Base-by-base conservation (phyloP, 2,888 invertebrate genomes). In the Drosophila helvetica region DNA sequence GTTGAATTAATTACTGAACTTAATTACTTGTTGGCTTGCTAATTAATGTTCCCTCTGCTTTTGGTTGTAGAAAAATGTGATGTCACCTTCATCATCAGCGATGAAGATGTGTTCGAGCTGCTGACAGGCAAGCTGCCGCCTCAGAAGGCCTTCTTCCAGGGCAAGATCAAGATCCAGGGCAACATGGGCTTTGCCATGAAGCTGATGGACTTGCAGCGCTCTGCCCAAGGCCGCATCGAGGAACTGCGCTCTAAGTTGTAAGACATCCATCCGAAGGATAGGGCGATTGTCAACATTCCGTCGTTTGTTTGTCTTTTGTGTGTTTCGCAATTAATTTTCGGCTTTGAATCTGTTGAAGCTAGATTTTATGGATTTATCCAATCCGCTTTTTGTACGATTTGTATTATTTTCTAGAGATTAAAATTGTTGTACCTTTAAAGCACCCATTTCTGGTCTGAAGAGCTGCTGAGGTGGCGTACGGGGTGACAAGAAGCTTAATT, bases 131-230 rank as follows among this genome's bases (percentile, higher is more conserved):
- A 97, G 92, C 93, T 99, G 69, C 98, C 98, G 91, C 97, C 97
- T 0, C 98, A 99, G 91, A 98, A 98, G 92, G 98, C 98, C 2
- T 98, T 97, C 92, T 97, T 97, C 94, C 97, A 98, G 92, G 99
- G 99, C 17, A 99, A 99, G 92, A 95, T 98, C 64, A 99, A 98
- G 93, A 96, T 99, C 68, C 96, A 98, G 91, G 99, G 99, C 38
- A 99, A 99, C 91, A 98, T 99, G 96, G 98, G 97, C 0, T 93
- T 98, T 48, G 99, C 99, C 2, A 96, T 99, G 96, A 99, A 98
- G 91, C 93, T 99, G 65, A 95, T 96, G 19, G 96, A 97, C 77
- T 91, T 98, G 73, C 97, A 97, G 88, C 94, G 94, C 66, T 94
- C 94, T 7, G 96, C 96, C 0, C 94, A 95, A 4, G 93, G 94